Evolutionary conservation across 2,113 vertebrate species (phyloP).

Genomic region (Chelonoidis abingdonii): DNA sequence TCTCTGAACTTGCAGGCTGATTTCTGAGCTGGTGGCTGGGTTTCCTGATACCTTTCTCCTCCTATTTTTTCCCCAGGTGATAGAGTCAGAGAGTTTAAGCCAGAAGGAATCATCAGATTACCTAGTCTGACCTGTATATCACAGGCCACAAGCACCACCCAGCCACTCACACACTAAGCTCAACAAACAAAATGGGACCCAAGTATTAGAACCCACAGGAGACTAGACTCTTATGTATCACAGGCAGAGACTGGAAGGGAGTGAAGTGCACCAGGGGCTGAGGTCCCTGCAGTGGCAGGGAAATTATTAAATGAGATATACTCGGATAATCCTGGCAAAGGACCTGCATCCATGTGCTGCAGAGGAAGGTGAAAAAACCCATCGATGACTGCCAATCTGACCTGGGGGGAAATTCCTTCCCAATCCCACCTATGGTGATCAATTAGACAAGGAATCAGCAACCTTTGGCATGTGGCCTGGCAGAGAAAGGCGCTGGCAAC

Average conservation of each 20-base stretch:
- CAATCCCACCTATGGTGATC: no score
- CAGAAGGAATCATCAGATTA: background rate
- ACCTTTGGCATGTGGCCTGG: no score
- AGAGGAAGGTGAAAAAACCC: background rate
- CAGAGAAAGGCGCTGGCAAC: no score
- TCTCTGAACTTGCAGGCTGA: background rate
- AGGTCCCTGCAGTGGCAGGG: background rate
- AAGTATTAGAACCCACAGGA: background rate
- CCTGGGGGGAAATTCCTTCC: no score
- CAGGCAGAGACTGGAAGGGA: background rate
- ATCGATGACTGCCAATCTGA: no score
- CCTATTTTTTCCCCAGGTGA: background rate
- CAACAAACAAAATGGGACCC: background rate
- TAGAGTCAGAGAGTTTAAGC: background rate
- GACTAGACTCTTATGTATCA: background rate
- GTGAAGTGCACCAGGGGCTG: background rate
- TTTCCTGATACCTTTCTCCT: background rate
- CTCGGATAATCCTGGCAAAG: background rate
- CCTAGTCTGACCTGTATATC: background rate
- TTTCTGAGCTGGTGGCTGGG: background rate
- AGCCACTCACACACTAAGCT: background rate
- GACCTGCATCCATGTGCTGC: background rate
- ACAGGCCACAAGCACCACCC: background rate
- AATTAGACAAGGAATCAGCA: no score
- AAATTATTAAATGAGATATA: background rate